Evolutionary conservation across 2,888 invertebrate species (phyloP).

Genomic region (Oligia latruncula): DNA sequence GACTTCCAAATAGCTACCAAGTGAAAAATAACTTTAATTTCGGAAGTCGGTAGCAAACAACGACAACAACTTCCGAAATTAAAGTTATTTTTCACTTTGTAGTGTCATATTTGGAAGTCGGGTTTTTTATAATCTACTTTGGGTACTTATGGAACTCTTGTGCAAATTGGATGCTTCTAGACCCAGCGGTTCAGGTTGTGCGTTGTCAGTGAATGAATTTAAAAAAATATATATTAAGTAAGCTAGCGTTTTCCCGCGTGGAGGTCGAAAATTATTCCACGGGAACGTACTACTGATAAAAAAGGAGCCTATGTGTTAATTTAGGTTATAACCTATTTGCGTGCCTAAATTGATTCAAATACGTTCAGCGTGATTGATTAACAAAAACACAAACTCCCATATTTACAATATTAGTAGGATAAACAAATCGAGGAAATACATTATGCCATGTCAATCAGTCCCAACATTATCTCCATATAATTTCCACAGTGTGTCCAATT

Average conservation of each 20-base stretch:
- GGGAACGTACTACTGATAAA: not conserved
- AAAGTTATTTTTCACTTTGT: too few species aligned
- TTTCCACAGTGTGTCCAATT: not conserved
- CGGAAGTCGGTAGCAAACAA: too few species aligned
- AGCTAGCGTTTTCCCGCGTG: not conserved
- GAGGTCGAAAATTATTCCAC: not conserved
- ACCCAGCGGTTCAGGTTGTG: too few species aligned
- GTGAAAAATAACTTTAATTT: too few species aligned
- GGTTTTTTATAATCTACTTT: too few species aligned
- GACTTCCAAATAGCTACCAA: too few species aligned
- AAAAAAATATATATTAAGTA: not conserved
- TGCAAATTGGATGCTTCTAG: not conserved
- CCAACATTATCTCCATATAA: not conserved
- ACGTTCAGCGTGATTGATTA: not conserved
- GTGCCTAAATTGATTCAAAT: not conserved
- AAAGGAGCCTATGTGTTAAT: not conserved
- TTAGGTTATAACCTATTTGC: not conserved
- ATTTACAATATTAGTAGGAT: not conserved
- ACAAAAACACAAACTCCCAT: not conserved
- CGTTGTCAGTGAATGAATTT: not conserved
- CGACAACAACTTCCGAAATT: too few species aligned
- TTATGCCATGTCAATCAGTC: not conserved
- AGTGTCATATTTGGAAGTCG: too few species aligned
- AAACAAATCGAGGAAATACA: not conserved
- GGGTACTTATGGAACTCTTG: not conserved